Evolutionary conservation across 2,888 invertebrate genomes (phyloP).

Genomic region (Heliconius hortense): DNA sequence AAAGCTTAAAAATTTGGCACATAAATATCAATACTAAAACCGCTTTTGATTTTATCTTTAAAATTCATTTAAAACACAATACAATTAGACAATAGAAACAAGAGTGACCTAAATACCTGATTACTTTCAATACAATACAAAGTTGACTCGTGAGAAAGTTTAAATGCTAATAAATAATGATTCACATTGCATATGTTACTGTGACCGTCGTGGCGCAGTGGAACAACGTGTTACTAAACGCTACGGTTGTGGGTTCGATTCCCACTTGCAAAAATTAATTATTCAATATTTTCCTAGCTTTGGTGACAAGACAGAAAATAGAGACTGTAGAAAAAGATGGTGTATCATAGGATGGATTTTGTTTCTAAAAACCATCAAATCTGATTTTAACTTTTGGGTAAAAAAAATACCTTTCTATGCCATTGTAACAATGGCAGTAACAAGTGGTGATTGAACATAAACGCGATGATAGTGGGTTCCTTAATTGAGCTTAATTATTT

Average conservation of each 20-base stretch:
- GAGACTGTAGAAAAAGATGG: no score
- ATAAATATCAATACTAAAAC: not conserved
- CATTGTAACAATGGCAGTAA: no score
- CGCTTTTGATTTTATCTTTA: not conserved
- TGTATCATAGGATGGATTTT: no score
- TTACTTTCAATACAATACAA: conserved; percentile 1
- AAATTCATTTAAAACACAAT: not conserved
- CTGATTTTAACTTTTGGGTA: no score
- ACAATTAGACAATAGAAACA: conserved; percentile 1
- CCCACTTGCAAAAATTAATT: not conserved
- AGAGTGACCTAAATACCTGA: conserved; percentile 6
- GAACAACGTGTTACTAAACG: not conserved
- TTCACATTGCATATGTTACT: not conserved
- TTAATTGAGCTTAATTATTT: no score
- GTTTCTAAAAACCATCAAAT: no score
- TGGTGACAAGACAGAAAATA: not conserved
- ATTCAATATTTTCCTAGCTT: not conserved
- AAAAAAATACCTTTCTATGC: no score
- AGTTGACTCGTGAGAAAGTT: conserved; percentile 10
- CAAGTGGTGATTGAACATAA: no score
- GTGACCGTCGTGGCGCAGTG: not conserved
- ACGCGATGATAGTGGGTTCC: no score
- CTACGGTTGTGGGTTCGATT: not conserved
- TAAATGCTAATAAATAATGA: not conserved
- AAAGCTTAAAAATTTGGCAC: not conserved